phyloP scores from a whole-genome alignment of 2,888 invertebrate genomes.

The Gastrophysa polygoni region DNA sequence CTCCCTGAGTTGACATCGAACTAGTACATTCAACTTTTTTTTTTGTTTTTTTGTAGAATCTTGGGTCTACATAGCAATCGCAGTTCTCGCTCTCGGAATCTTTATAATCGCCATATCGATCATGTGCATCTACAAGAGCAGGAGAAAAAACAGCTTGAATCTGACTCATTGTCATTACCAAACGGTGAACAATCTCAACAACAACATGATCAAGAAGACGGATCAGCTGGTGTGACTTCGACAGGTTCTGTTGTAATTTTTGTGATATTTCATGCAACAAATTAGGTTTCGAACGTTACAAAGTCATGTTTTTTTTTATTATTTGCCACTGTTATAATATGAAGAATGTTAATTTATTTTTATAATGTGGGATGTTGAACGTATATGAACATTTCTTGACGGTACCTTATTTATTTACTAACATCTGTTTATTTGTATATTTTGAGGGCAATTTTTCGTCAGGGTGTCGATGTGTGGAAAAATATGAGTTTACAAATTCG shows the following conservation, averaged over 20 bases:
- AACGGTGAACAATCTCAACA: constrained; percentile 35
- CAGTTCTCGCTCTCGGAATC: constrained; percentile 19
- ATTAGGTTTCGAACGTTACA: constrained; percentile 1
- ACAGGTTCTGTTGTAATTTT: constrained; percentile 5
- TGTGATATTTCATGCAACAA: constrained; percentile 28
- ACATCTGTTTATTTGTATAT: constrained; percentile 29
- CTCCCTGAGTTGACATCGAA: too few species aligned
- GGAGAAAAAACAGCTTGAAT: constrained; percentile 38
- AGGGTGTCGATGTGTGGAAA: too few species aligned
- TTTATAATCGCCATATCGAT: constrained; percentile 22
- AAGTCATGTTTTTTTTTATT: constrained; percentile 5
- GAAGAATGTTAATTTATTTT: constrained; percentile 34
- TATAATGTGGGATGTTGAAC: constrained; percentile 32
- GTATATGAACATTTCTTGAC: constrained; percentile 23
- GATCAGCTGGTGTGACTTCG: constrained; percentile 28
- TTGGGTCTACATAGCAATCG: constrained; percentile 23
- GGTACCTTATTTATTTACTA: constrained; percentile 20
- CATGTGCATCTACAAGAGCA: constrained; percentile 34
- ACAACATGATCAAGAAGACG: constrained; percentile 41
- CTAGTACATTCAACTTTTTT: too few species aligned
- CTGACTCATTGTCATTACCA: constrained; percentile 38
- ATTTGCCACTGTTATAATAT: constrained; percentile 19
- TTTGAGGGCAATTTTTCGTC: constrained; percentile 22
- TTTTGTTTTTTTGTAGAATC: constrained; percentile 25
- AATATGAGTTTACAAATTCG: too few species aligned